Evolutionary conservation across 1,140 invertebrate genomes (phyloP), one percentile per base, ranked within the genome.

Genomic region (Platyura marginata): DNA sequence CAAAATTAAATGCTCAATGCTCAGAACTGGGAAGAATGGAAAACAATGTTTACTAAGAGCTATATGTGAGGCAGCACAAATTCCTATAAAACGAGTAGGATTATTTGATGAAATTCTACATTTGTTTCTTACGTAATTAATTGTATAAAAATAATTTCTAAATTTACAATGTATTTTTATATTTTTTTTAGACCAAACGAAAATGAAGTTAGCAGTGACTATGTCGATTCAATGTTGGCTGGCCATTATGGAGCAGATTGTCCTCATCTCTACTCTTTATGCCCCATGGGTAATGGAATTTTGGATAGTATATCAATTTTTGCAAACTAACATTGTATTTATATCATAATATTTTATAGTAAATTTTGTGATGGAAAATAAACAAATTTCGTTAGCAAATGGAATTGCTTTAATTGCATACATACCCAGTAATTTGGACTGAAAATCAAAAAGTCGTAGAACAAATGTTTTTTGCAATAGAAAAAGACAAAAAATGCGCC

Each of bases 11-110:
- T 29, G 25, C 25, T 8, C 25, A 8, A 6, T 29, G 6, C 13
- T 29, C 13, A 61, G 58, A 42, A 52, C 49, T 5, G 53, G 49
- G 23, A 58, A 70, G 43, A 66, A 75, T 51, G 79, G 79, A 0
- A 61, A 65, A 47, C 64, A 74, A 40, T 84, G 81, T 52, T 63
- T 83, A 22, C 53, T 80, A 47, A 68, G 75, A 35, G 73, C 72
- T n/a, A 77, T 85, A 43, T 85, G 81, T 51, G 79, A 85, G 52
- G 74, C 77, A 8, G 78, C 77, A 0, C 70, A 75, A 51, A 69
- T 70, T 46, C 74, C 76, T 1, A 53, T 77, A 3, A 54, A 67
- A 42, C 66, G 73, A 44, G 70, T 68, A 49, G 71, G 71, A n/a
- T 54, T 79, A 2, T 55, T 78, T 22, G 73, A 73, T 35, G 73